Evolutionary conservation across 2,797 vertebrate species (phyloP).

Genomic region (Lemur catta): DNA sequence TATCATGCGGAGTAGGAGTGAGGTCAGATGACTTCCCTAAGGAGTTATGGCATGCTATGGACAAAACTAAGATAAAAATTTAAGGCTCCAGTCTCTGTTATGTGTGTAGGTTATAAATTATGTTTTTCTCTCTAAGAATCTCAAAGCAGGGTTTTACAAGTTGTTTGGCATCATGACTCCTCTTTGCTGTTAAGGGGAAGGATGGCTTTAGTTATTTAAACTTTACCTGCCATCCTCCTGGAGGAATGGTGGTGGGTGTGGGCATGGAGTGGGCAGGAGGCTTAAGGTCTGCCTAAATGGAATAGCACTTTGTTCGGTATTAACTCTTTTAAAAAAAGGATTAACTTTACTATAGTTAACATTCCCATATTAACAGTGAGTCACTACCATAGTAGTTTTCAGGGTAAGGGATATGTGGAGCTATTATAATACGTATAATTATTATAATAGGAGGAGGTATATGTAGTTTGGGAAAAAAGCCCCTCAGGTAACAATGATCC

Average conservation of each 20-base stretch:
- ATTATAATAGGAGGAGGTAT: neutral
- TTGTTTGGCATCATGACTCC: neutral
- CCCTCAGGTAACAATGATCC: neutral
- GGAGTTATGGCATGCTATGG: neutral
- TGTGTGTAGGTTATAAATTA: neutral
- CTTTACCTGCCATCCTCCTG: neutral
- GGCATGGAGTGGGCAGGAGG: neutral
- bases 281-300: neutral
- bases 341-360: neutral
- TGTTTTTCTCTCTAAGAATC: neutral
- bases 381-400: neutral
- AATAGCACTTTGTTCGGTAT: neutral
- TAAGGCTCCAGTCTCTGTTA: neutral
- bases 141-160: neutral
- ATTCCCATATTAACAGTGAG: neutral
- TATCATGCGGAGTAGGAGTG: neutral
- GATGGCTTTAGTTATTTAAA: neutral
- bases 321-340: neutral
- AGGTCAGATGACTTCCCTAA: neutral
- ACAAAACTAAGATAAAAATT: neutral
- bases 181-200: neutral
- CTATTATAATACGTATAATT: neutral
- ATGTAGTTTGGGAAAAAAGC: neutral
- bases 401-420: neutral
- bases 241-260: neutral